Percentiles rank a stretch among this genome's conserved stretches.
phyloP scores from a whole-genome alignment of 2,113 vertebrate species.

The Puffinus mauretanicus region DNA sequence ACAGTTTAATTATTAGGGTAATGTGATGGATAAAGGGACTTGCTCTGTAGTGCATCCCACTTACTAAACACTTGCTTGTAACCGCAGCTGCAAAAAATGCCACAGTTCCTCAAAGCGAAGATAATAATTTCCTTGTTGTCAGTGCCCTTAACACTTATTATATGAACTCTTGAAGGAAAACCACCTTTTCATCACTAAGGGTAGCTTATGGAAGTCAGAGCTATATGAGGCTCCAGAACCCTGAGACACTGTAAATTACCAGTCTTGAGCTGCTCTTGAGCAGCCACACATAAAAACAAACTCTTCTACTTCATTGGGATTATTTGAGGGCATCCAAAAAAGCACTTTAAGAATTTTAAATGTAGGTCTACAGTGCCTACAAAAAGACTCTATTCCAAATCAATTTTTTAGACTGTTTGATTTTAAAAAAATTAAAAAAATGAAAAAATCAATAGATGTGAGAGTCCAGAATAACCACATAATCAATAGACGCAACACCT shows the following conservation, averaged over 20 bases:
- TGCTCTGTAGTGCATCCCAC: constrained; percentile 76
- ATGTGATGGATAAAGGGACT: constrained; percentile 79
- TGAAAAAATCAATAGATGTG: neutral
- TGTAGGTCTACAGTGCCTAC: neutral
- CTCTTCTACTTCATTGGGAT: neutral
- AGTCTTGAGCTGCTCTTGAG: neutral
- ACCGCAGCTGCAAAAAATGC: constrained; percentile 78
- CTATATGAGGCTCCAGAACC: neutral
- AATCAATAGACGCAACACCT: neutral
- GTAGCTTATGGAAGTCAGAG: neutral
- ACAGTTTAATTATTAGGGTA: constrained; percentile 86
- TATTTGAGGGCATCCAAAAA: neutral
- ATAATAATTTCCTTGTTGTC: constrained; percentile 32
- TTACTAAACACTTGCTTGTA: constrained; percentile 73
- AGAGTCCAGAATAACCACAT: neutral
- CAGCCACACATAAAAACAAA: neutral
- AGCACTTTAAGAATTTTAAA: neutral
- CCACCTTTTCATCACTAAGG: neutral
- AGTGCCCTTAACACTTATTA: neutral
- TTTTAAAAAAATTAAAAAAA: neutral
- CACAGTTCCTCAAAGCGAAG: constrained; percentile 24
- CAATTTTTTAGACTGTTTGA: neutral
- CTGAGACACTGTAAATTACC: neutral
- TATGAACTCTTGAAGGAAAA: neutral
- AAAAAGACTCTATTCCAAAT: neutral